Base-by-base conservation (phyloP, 2,888 invertebrate species). In the Athripsodes cinereus region DNA sequence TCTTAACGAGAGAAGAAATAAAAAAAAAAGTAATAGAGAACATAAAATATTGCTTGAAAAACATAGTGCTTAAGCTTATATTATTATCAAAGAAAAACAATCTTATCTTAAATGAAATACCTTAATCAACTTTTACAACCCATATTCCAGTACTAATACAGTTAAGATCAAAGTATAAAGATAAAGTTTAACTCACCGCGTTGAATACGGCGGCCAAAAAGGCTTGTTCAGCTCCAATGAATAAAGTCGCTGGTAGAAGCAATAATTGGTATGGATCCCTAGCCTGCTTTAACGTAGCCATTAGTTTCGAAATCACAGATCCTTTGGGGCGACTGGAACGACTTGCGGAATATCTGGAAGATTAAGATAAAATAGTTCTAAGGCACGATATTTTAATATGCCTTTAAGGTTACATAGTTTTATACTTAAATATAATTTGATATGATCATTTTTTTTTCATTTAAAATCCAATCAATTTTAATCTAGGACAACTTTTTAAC, bases 191-290 rank as follows among this genome's bases (percentile, higher is more conserved):
- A 74, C 80, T 76, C 72, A 88, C 90, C 64, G 88, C 86, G 5
- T 87, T 90, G 64, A 84, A 90, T 69, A 90, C 90, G 31, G 93
- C 94, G 0, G 90, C 88, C 68, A 94, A 82, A 70, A 94, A 96
- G 0, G 94, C 95, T 72, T 96, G 95, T 69, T 96, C 95, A 22
- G 95, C 85, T 0, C 96, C 96, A 64, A 94, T 93, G 74, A 95
- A 96, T 66, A 95, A 87, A 0, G 94, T 96, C 46, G 96, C 86
- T 0, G 96, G 96, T 56, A 96, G 76, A 64, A 96, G 80, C 31
- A 96, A 76, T 62, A 94, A 73, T 73, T 94, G 94, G 68, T 89
- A 87, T 22, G 85, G 86, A 70, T 91, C 85, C 22, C 82, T 77
- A 55, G 93, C 74, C 66, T 95, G 87, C 58, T 84, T 83, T 49